Evolutionary conservation across 2,888 invertebrate genomes (phyloP), one percentile per base, ranked within the genome.

Genomic region (Habrosyne pyritoides): DNA sequence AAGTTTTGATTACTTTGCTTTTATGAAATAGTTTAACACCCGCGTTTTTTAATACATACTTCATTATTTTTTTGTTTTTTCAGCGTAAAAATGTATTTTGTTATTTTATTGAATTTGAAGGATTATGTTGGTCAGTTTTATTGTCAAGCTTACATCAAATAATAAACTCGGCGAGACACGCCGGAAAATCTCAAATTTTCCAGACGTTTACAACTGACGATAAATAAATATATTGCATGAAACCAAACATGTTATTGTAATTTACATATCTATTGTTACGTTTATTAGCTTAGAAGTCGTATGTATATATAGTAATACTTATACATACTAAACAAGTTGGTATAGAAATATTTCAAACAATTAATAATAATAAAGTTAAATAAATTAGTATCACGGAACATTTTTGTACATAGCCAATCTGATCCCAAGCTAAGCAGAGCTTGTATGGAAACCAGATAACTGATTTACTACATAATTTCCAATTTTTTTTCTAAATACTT

Each of bases 71-170:
- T n/a, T n/a, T n/a, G n/a, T n/a, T n/a, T n/a, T n/a, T n/a, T n/a
- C n/a, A n/a, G n/a, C n/a, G n/a, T n/a, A n/a, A n/a, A n/a, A n/a
- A n/a, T n/a, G n/a, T n/a, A n/a, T n/a, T n/a, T n/a, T n/a, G n/a
- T n/a, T n/a, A n/a, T n/a, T n/a, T n/a, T n/a, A n/a, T n/a, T n/a
- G n/a, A n/a, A 28, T 28, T 8, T 8, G 10, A 28, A 28, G 28
- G 6, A 8, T 6, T 28, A 2, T 28, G 6, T 1, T 28, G 8
- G 1, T 28, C 7, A 33, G 30, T 33, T 12, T 33, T 0, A 33
- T n/a, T n/a, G 33, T 33, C 0, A 8, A 12, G 1, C 18, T 60
- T 60, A 59, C 62, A 63, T 56, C 62, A 60, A 67, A 62, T 55
- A 60, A 64, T 62, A 65, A 65, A 60, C 59, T 59, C 57, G 6